These are phyloP conservation scores for Chionomys nivalis DNA, from an alignment of 2,113 vertebrate genomes.

Conservation along the genomic window DNA sequence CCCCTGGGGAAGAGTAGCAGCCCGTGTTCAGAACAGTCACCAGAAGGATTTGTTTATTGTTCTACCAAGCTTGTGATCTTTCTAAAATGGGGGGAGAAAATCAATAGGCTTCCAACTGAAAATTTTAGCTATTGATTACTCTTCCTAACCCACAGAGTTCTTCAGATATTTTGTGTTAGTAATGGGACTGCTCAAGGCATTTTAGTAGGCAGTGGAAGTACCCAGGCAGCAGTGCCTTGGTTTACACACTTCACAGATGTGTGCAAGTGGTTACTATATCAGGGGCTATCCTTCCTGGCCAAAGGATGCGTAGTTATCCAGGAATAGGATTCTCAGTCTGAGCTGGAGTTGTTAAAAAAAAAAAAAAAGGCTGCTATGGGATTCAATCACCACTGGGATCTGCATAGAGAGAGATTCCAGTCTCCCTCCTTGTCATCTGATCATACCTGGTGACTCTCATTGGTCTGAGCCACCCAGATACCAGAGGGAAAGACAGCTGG, in stretches of 20 bases:
- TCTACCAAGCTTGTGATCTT: slow-evolving; percentile 29
- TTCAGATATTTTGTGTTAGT: not conserved
- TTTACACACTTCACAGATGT: not conserved
- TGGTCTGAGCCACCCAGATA: not conserved
- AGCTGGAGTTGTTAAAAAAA: not conserved
- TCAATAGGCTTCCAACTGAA: slow-evolving; percentile 27
- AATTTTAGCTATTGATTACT: slow-evolving; percentile 10
- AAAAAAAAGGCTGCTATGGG: not conserved
- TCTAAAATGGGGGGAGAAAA: slow-evolving; percentile 24
- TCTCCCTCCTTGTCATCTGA: not conserved
- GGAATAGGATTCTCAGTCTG: not conserved
- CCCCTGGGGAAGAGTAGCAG: not conserved
- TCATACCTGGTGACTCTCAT: not conserved
- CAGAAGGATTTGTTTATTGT: not conserved
- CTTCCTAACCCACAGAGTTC: not conserved
- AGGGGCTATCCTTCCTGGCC: not conserved
- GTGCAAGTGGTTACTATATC: not conserved
- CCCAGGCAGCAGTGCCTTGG: not conserved
- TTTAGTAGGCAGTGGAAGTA: not conserved
- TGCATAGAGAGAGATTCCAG: not conserved
- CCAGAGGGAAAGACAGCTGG: not conserved
- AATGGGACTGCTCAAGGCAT: not conserved
- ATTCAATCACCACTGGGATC: not conserved
- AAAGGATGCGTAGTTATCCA: not conserved
- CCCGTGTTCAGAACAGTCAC: not conserved